Evolutionary conservation across 2,113 vertebrate species (phyloP).

Genomic region (Meleagris gallopavo): DNA sequence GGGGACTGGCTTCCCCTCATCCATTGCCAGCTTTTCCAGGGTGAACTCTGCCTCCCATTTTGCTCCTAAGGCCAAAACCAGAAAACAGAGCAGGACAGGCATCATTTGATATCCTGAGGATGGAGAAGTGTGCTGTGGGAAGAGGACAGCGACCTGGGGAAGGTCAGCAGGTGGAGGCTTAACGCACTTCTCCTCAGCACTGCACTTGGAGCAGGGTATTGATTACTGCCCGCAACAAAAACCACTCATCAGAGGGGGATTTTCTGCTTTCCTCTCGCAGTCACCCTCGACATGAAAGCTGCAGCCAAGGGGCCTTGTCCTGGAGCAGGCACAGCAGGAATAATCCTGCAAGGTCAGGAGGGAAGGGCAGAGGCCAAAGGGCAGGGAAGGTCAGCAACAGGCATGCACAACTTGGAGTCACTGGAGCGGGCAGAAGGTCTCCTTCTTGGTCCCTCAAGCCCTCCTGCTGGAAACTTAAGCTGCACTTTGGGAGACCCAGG

Average conservation of each 20-base stretch:
- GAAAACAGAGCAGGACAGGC: not conserved
- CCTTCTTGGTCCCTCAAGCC: conserved; percentile 18
- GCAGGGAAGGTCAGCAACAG: conserved; percentile 46
- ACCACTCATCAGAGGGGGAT: not conserved
- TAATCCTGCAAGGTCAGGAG: conserved; percentile 51
- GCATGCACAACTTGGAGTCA: conserved; percentile 7
- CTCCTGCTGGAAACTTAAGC: conserved; percentile 67
- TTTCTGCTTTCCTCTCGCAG: conserved; percentile 8
- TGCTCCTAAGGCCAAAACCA: not conserved
- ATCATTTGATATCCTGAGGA: not conserved
- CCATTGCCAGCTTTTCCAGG: not conserved
- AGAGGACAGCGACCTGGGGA: not conserved
- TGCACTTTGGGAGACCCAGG: conserved; percentile 35
- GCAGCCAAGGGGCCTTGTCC: conserved; percentile 49
- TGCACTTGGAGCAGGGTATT: conserved; percentile 22
- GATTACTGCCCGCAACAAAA: conserved; percentile 66
- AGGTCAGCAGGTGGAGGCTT: conserved; percentile 1
- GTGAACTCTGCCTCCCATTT: not conserved
- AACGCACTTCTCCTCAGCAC: not conserved
- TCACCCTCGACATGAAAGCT: conserved; percentile 20
- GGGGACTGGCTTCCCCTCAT: not conserved
- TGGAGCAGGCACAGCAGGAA: conserved; percentile 53
- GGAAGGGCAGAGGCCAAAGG: conserved; percentile 67
- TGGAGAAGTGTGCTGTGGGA: not conserved
- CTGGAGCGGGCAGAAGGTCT: not conserved